Evolutionary conservation across 2,888 invertebrate genomes (phyloP).

Genomic region (Spodoptera picta): DNA sequence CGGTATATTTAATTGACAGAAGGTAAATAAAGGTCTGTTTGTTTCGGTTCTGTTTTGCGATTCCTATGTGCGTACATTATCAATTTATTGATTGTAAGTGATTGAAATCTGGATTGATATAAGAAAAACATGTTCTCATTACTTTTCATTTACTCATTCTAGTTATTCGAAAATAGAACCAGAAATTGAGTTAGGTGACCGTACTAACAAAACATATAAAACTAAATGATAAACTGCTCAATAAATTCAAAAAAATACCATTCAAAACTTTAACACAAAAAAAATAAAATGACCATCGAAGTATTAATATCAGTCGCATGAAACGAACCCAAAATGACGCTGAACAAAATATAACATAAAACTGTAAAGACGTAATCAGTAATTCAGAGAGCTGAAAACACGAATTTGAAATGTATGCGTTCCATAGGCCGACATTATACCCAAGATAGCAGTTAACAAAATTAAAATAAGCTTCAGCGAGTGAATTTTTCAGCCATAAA

Average conservation of each 20-base stretch:
- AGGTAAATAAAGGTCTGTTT: slow-evolving; percentile 35
- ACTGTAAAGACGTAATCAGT: slow-evolving; percentile 18
- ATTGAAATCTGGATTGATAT: slow-evolving; percentile 1
- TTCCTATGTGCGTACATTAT: neutral
- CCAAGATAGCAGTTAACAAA: slow-evolving; percentile 46
- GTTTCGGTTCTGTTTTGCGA: slow-evolving; percentile 1
- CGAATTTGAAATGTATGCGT: slow-evolving; percentile 31
- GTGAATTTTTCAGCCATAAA: slow-evolving; percentile 52
- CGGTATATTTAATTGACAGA: slow-evolving; percentile 35
- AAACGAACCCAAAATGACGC: slow-evolving; percentile 3
- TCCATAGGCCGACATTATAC: slow-evolving; percentile 37
- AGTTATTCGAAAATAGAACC: too few relatives aligned
- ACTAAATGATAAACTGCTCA: too few relatives aligned
- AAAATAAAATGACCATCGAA: neutral
- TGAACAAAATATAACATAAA: slow-evolving; percentile 6
- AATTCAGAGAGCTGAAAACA: slow-evolving; percentile 34
- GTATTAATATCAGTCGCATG: slow-evolving; percentile 22
- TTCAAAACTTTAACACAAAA: too few relatives aligned
- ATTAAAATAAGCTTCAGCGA: slow-evolving; percentile 53
- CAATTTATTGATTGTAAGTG: neutral
- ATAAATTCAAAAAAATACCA: too few relatives aligned
- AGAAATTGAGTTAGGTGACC: too few relatives aligned
- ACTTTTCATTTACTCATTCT: too few relatives aligned
- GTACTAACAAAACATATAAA: too few relatives aligned
- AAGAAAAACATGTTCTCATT: too few relatives aligned